Evolutionary conservation across 2,113 vertebrate genomes (phyloP), one percentile per base, ranked within the genome.

Genomic region (Passerina amoena): DNA sequence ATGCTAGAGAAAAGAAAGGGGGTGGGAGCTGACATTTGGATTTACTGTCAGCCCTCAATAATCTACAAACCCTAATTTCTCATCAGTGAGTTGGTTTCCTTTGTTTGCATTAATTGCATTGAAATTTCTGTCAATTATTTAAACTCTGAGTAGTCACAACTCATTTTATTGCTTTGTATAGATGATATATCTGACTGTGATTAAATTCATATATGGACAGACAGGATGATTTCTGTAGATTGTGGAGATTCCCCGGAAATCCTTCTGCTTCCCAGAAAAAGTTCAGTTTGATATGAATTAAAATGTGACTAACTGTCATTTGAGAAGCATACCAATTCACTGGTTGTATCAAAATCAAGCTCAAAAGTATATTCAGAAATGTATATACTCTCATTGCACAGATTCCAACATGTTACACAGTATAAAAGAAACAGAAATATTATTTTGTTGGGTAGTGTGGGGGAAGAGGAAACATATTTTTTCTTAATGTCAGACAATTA

Each of bases 401-500:
- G 76, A 53, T 72, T 81, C 53, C 56, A n/a, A 45, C n/a, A 19
- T 64, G 24, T 28, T 48, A 37, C 5, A 10, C 11, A 5, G 5
- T 33, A 19, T 64, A 63, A 81, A 78, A 57, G 75, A 88, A 53
- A 84, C 15, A 68, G 45, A 66, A 53, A 50, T 70, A 57, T 9
- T 63, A 28, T 60, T 76, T 86, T 37, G 33, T 71, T 54, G 40
- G 42, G 44, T 91, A 14, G 27, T 47, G 60, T 88, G 56, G 80
- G 76, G 84, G 56, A 66, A 82, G 61, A 66, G n/a, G 90, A 86
- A 81, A 24, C 44, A 21, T 45, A 37, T 35, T 86, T 90, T 77
- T 68, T 37, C 40, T 30, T 81, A 45, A 88, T 88, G 79, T 60
- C 90, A 93, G 71, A 86, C 72, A 95, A 86, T 95, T 95, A 94